A percentile compares a stretch with the other conserved stretches of the same genome.
Conservation (phyloP, 1,140 invertebrate genomes). For the Brachionus manjavacas region DNA sequence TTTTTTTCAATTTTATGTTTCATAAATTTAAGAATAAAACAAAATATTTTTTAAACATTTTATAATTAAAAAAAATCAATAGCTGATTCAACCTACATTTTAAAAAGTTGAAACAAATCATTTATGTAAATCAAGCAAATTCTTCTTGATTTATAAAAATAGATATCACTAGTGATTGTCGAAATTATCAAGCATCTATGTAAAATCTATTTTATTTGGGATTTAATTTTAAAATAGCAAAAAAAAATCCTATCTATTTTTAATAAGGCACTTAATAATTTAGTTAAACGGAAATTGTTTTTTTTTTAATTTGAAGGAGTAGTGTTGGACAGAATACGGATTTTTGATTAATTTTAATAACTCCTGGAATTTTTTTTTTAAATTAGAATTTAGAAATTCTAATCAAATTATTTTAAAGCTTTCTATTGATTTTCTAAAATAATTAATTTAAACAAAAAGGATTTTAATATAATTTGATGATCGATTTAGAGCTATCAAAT, state of each 20-base stretch:
- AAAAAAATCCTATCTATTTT: background rate
- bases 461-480: background rate
- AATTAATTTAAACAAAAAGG: background rate
- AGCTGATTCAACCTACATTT: background rate
- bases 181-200: too few relatives aligned
- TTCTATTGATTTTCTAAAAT: background rate
- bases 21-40: too few relatives aligned
- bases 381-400: background rate
- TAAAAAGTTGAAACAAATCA: background rate
- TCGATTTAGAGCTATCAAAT: background rate
- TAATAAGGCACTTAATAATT: too few relatives aligned
- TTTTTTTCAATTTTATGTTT: background rate
- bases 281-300: background rate
- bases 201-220: background rate
- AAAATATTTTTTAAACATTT: background rate
- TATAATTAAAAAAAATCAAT: background rate
- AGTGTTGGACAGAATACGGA: background rate
- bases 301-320: background rate
- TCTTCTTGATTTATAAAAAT: background rate
- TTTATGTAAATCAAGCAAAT: background rate
- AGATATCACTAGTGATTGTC: background rate
- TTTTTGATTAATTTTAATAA: background rate
- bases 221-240: background rate
- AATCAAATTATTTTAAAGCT: background rate
- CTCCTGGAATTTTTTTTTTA: background rate